Evolutionary conservation across 2,888 invertebrate genomes (phyloP).

Genomic region (Lepidonotus clava): DNA sequence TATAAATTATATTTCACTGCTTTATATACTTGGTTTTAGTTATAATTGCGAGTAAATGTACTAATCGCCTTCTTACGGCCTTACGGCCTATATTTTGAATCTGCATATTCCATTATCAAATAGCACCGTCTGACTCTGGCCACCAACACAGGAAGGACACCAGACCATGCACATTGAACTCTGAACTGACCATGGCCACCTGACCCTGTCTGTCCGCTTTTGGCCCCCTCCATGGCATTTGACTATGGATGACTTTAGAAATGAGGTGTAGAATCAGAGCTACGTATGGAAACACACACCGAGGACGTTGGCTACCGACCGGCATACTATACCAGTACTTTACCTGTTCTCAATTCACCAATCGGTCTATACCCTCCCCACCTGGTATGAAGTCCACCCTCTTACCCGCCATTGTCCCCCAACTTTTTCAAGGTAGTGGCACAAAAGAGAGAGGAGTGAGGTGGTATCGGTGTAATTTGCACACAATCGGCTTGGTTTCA

Average conservation of each 20-base stretch:
- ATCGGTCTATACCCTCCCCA: background rate
- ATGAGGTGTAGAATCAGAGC: background rate
- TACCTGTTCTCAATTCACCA: too few species aligned
- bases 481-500: constrained; percentile 41
- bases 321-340: too few species aligned
- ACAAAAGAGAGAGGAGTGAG: background rate
- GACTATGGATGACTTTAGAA: constrained; percentile 1
- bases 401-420: background rate
- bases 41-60: too few species aligned
- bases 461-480: background rate
- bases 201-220: too few species aligned
- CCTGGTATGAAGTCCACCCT: background rate
- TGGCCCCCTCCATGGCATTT: background rate
- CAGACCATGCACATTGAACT: background rate
- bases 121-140: too few species aligned
- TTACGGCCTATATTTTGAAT: too few species aligned
- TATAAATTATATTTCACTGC: too few species aligned
- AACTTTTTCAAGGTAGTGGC: background rate
- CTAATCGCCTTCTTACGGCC: too few species aligned
- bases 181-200: background rate
- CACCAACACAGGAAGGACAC: background rate
- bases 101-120: too few species aligned
- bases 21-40: too few species aligned
- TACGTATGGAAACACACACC: background rate
- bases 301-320: too few species aligned